Conservation (phyloP, 2,888 invertebrate genomes). For the Sphaerophoria taeniata region DNA sequence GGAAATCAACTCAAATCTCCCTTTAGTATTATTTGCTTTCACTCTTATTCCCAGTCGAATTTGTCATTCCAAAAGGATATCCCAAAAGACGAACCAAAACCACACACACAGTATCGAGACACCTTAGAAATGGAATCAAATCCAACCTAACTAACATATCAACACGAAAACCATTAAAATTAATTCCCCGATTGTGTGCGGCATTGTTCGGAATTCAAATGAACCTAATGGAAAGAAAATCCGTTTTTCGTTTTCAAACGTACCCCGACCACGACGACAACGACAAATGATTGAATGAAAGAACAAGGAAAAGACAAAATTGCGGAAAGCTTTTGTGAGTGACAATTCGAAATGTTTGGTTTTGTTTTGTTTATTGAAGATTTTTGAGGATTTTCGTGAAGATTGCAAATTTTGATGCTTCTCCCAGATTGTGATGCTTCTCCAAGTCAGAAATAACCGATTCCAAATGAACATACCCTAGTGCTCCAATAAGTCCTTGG, state of each 20-base stretch:
- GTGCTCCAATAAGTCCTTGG: background rate
- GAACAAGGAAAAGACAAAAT: background rate
- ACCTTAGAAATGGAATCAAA: background rate
- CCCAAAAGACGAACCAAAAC: background rate
- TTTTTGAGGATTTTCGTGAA: no score
- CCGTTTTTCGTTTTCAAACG: background rate
- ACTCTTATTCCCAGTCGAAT: no score
- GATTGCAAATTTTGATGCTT: no score
- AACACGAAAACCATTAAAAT: conserved; percentile 39
- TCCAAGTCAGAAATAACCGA: background rate
- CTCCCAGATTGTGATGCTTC: background rate
- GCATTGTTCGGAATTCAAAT: conserved; percentile 31
- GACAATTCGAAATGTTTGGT: no score
- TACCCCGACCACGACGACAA: background rate
- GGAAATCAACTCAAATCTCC: no score
- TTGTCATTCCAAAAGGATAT: background rate
- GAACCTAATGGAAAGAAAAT: conserved; percentile 31
- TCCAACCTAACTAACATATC: conserved; percentile 24
- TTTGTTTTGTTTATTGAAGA: no score
- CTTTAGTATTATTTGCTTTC: no score
- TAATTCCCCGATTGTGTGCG: conserved; percentile 35
- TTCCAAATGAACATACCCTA: conserved; percentile 10
- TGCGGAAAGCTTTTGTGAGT: no score
- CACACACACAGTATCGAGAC: conserved; percentile 1
- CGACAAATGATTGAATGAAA: background rate